Evolutionary conservation across 2,888 invertebrate genomes (phyloP).

Genomic region (Andrena hattorfiana): DNA sequence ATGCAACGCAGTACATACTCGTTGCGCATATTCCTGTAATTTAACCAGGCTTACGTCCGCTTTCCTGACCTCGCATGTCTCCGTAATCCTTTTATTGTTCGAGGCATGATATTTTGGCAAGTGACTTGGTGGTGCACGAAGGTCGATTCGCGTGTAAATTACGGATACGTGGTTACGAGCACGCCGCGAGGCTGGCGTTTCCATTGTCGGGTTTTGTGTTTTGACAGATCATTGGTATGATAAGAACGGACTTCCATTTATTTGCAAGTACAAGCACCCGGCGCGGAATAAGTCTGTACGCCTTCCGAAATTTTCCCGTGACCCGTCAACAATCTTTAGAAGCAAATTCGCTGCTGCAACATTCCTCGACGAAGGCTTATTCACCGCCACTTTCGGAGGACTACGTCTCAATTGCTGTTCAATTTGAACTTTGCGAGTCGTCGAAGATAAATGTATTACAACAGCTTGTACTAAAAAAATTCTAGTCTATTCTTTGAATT

Average conservation of each 20-base stretch:
- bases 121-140: constrained; percentile 39
- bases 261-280: constrained; percentile 23
- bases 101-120: constrained; percentile 47
- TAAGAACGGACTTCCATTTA: constrained; percentile 38
- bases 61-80: constrained; percentile 47
- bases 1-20: not conserved
- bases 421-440: no score
- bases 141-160: constrained; percentile 53
- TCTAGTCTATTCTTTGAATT: no score
- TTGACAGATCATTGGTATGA: constrained; percentile 51
- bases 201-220: constrained; percentile 47
- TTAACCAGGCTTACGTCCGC: constrained; percentile 31
- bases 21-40: constrained; percentile 34
- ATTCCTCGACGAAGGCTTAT: not conserved
- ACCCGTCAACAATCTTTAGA: not conserved
- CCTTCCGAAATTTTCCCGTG: not conserved
- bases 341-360: not conserved
- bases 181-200: constrained; percentile 19
- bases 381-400: not conserved
- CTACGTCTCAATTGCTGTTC: not conserved
- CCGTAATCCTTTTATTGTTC: constrained; percentile 51
- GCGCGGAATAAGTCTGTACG: constrained; percentile 33
- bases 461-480: no score
- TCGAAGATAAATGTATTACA: no score
- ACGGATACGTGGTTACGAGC: constrained; percentile 31